Base-by-base conservation (phyloP, 2,888 invertebrate species). In the Liopterus haemorrhoidalis region DNA sequence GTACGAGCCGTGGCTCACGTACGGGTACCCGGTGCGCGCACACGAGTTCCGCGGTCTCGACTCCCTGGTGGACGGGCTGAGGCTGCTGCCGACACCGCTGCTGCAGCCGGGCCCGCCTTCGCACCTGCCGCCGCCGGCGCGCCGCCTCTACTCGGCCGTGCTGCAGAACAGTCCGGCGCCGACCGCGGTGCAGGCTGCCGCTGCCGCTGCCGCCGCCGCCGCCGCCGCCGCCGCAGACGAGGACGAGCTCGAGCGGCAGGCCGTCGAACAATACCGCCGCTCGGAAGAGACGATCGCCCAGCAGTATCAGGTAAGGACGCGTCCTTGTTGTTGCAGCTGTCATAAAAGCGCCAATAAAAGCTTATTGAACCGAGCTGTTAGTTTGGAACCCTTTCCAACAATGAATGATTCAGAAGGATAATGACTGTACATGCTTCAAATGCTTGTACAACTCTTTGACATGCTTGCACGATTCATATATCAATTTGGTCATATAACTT, bases 231-330 rank as follows among this genome's bases (percentile, higher is more conserved):
- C 20, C 5, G 38, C 31, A 5, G 45, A 45, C 15, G 14, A 39
- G 1, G 77, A 77, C 44, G 77, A 77, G 54, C 59, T 78, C 33
- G 78, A 78, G 58, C 71, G 73, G 48, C 74, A 77, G 58, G 78
- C 79, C 2, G 56, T 78, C 39, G 76, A 77, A 56, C 75, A 75
- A 53, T 75, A 75, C 53, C 76, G 78, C 57, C 72, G 73, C n/a
- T 74, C 71, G 4, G 71, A 72, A 50, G 73, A 73, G 54, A 72
- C 73, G n/a, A n/a, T n/a, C n/a, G n/a, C n/a, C n/a, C n/a, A n/a
- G n/a, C n/a, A n/a, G n/a, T n/a, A n/a, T n/a, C n/a, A n/a, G n/a
- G n/a, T n/a, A n/a, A n/a, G n/a, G n/a, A n/a, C n/a, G n/a, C n/a
- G n/a, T n/a, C n/a, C n/a, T n/a, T n/a, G n/a, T n/a, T n/a, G n/a